These are phyloP conservation scores for Notiomystis cincta DNA, from an alignment of 2,113 vertebrate species.

Conservation along the genomic window DNA sequence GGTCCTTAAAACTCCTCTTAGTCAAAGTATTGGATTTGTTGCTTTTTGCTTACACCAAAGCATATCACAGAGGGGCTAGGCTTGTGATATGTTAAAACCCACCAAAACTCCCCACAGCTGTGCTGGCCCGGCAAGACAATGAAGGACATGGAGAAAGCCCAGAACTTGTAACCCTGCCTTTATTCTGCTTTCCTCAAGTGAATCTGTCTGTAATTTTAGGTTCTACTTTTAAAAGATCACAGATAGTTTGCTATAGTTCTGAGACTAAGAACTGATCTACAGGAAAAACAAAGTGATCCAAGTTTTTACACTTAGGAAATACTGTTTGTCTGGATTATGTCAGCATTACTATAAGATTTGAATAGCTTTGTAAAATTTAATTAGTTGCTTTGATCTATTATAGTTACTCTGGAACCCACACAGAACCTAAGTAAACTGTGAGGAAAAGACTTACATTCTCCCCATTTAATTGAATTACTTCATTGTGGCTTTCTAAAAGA, in stretches of 20 bases:
- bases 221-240: not conserved
- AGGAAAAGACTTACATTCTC: not conserved
- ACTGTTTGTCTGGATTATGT: not conserved
- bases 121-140: not conserved
- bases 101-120: not conserved
- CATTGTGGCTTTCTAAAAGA: not conserved
- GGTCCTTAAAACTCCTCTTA: not conserved
- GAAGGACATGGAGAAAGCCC: not conserved
- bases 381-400: not conserved
- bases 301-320: not conserved
- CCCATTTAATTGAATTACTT: not conserved
- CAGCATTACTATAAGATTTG: not conserved
- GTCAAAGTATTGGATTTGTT: not conserved
- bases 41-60: not conserved
- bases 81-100: not conserved
- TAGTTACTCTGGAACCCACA: not conserved
- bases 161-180: not conserved
- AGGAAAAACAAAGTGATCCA: not conserved
- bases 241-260: not conserved
- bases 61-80: not conserved
- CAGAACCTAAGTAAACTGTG: not conserved
- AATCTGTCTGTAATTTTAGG: not conserved
- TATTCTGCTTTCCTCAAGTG: not conserved
- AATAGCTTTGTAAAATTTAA: conserved; percentile 13
- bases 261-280: not conserved